Base-by-base conservation (phyloP, 2,113 vertebrate genomes). In the Syngnathus floridae region DNA sequence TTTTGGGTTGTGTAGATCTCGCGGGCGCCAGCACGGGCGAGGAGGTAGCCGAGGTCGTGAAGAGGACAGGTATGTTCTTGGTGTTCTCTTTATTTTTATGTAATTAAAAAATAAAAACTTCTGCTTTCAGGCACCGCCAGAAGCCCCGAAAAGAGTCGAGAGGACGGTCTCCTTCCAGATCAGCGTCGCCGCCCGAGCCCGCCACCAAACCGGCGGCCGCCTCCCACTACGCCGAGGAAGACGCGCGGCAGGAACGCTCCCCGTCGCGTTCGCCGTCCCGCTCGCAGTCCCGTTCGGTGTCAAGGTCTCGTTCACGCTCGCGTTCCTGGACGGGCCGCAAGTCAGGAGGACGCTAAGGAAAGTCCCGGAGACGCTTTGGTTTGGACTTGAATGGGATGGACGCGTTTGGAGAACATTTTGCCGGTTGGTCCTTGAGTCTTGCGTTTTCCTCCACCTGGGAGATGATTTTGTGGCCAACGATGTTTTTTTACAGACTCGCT, bases 31-130 rank as follows among this genome's bases (percentile, higher is more conserved):
- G 58, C 90, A 92, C 57, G 92, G 89, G 83, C 92, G 92, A 91
- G 91, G 92, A 48, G 88, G 94, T 86, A 98, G 95, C 93, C 91
- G 95, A 86, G 97, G 95, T 88, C 95, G 90, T 45, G 94, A 97
- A 80, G 95, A 95, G 62, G 93, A 96, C 76, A 92, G 94, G 96
- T 98, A 88, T 78, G 85, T 4, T 19, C 22, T 3, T 31, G 26
- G 26, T 31, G 26, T 31, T 31, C 26, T 31, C 26, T 31, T 31
- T 31, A 31, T 31, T 31, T 31, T 31, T 31, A 31, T 31, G 3
- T 31, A 3, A 31, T 31, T 31, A 31, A 3, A 31, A 3, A 31
- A 31, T 31, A 31, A 31, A 3, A 31, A 1, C 31, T 36, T 63
- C 10, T 48, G 13, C 84, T 84, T 49, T 52, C 70, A 94, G 95